Evolutionary conservation across 2,797 vertebrate genomes (phyloP).

Genomic region (Bufotes viridis): DNA sequence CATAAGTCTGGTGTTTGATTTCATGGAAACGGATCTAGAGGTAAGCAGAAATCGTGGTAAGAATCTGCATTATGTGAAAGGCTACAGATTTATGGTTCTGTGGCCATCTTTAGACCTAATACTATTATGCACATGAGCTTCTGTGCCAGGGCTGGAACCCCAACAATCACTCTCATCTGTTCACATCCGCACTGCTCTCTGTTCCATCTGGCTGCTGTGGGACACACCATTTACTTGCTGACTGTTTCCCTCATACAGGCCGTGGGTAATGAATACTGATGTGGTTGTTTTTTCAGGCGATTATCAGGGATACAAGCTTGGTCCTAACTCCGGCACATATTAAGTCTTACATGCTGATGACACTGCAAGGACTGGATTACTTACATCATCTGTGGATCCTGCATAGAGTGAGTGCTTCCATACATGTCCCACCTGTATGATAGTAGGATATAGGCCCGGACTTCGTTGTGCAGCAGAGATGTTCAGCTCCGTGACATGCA

Average conservation of each 20-base stretch:
- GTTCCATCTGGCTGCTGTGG: background rate
- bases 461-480: too few species aligned
- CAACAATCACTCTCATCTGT: background rate
- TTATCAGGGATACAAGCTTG: constrained; percentile 96
- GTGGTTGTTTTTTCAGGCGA: constrained; percentile 79
- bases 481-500: too few species aligned
- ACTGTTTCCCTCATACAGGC: background rate
- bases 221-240: background rate
- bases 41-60: constrained; percentile 70
- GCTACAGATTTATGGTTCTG: too few species aligned
- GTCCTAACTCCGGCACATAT: constrained; percentile 95
- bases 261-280: background rate
- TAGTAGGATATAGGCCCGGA: background rate
- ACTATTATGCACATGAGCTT: too few species aligned
- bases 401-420: constrained; percentile 84
- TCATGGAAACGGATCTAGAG: constrained; percentile 98
- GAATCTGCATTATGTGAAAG: too few species aligned
- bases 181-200: background rate
- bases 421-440: background rate
- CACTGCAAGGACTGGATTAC: constrained; percentile 95
- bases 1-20: constrained; percentile 98
- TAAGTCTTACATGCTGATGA: constrained; percentile 97
- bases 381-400: constrained; percentile 95
- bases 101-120: too few species aligned
- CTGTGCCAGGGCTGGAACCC: too few species aligned